Evolutionary conservation across 2,888 invertebrate genomes (phyloP), one percentile per base, ranked within the genome.

Genomic region (Barypeithes pellucidus): DNA sequence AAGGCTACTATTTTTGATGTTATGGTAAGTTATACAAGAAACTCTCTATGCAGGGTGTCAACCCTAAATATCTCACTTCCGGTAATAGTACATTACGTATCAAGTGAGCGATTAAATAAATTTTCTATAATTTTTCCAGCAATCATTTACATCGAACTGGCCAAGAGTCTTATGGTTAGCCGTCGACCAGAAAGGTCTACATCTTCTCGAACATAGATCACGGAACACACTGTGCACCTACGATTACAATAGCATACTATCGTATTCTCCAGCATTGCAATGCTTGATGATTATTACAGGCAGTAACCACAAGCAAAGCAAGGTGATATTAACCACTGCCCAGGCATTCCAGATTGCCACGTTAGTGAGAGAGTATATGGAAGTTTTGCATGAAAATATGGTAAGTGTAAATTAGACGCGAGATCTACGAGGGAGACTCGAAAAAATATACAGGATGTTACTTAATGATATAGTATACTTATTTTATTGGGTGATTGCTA

Each of bases 101-200:
- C n/a, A n/a, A n/a, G n/a, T n/a, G n/a, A n/a, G n/a, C n/a, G n/a
- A 50, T 18, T 50, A 24, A 2, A 24, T 24, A 29, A n/a, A 11
- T 50, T 11, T 62, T 60, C 57, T 43, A 20, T 20, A 9, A 20
- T 47, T 50, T 20, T 86, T 86, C 41, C 85, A 95, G 95, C 97
- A 98, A 93, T 95, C 96, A 11, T 97, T 97, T 85, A 97, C 97
- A 12, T 96, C 97, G 24, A 96, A 96, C 86, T 96, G 98, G 95
- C 97, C 98, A 29, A 91, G 97, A 82, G 92, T 94, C 50, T 88
- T 98, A 54, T 96, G 97, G 96, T 88, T 98, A 79, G 97, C 96
- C 22, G 95, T 98, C 63, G 96, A 97, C 87, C 96, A 97, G 85
- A 91, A 91, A 80, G 98, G 98, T 18, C 90, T 98, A 74, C 96